Conservation (phyloP, 2,888 invertebrate genomes). For the Tuberolachnus salignus region DNA sequence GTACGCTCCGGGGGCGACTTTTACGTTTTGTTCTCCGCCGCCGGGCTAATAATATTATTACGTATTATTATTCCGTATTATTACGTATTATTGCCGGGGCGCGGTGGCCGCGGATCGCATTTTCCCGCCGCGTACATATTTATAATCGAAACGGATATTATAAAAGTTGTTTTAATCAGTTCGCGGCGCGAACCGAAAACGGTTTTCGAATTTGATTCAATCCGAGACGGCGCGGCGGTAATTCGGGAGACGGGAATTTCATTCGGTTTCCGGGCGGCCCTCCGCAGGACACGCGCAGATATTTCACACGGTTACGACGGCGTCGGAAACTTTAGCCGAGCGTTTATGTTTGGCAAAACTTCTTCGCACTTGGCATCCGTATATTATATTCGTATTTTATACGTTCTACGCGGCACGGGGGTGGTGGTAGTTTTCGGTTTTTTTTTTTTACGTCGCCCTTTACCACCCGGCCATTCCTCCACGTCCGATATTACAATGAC, state of each 20-base stretch:
- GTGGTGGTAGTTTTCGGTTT: too few species aligned
- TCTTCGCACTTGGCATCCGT: constrained; percentile 49
- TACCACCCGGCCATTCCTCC: neutral
- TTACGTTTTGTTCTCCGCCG: too few species aligned
- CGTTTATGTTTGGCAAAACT: constrained; percentile 46
- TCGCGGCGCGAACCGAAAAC: constrained; percentile 2
- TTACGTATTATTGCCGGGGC: neutral
- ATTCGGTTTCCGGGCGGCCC: neutral
- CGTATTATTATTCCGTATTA: neutral
- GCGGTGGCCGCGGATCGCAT: neutral
- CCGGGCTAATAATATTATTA: neutral
- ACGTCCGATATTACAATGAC: too few species aligned
- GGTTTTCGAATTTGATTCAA: neutral
- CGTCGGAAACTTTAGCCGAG: constrained; percentile 41
- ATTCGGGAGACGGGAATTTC: constrained; percentile 2
- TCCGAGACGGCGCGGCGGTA: neutral
- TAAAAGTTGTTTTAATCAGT: constrained; percentile 21
- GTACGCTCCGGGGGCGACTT: too few species aligned
- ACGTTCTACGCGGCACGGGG: constrained; percentile 14
- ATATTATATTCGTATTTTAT: neutral
- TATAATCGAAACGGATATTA: constrained; percentile 22
- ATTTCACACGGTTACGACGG: neutral
- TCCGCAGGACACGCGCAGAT: too few species aligned
- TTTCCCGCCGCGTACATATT: neutral
- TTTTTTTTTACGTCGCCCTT: constrained; percentile 11